These are phyloP conservation scores for Dissostichus mawsoni DNA, from an alignment of 2,113 vertebrate genomes.

Conservation along the genomic window DNA sequence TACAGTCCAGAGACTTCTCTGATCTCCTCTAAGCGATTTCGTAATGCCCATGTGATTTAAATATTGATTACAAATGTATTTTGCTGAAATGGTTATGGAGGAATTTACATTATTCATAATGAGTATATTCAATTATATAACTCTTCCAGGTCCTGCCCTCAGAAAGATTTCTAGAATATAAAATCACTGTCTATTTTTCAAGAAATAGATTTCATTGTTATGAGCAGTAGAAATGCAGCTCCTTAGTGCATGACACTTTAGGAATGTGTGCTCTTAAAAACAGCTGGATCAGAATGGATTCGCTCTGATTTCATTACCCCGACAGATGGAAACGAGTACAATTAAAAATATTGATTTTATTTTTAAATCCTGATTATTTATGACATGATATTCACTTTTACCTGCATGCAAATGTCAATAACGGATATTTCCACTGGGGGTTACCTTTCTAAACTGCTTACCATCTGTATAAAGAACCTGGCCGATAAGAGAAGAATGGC, in stretches of 20 bases:
- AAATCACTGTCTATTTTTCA: slow-evolving; percentile 38
- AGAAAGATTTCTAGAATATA: slow-evolving; percentile 37
- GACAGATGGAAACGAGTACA: too few species aligned
- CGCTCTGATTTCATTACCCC: neutral
- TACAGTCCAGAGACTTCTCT: slow-evolving; percentile 2
- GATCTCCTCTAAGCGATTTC: slow-evolving; percentile 39
- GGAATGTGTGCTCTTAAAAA: slow-evolving; percentile 5
- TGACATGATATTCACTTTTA: slow-evolving; percentile 3
- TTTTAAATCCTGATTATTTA: neutral
- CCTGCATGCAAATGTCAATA: slow-evolving; percentile 18
- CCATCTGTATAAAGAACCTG: slow-evolving; percentile 36
- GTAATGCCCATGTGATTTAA: slow-evolving; percentile 52
- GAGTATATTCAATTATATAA: slow-evolving; percentile 61
- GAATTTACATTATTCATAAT: slow-evolving; percentile 75
- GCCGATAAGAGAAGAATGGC: slow-evolving; percentile 34
- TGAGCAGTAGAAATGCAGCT: slow-evolving; percentile 16
- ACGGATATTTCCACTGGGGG: slow-evolving; percentile 7
- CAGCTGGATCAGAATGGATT: neutral
- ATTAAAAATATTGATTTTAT: too few species aligned
- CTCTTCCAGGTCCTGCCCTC: slow-evolving; percentile 35
- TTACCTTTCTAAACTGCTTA: slow-evolving; percentile 45
- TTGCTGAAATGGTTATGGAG: slow-evolving; percentile 51
- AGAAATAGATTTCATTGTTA: slow-evolving; percentile 43
- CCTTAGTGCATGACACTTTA: slow-evolving; percentile 12
- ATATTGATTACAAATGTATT: slow-evolving; percentile 69